Percentiles rank a stretch among this genome's conserved stretches.
Evolutionary conservation across 2,888 invertebrate species (phyloP).

Genomic region (Palloptera scutellata): DNA sequence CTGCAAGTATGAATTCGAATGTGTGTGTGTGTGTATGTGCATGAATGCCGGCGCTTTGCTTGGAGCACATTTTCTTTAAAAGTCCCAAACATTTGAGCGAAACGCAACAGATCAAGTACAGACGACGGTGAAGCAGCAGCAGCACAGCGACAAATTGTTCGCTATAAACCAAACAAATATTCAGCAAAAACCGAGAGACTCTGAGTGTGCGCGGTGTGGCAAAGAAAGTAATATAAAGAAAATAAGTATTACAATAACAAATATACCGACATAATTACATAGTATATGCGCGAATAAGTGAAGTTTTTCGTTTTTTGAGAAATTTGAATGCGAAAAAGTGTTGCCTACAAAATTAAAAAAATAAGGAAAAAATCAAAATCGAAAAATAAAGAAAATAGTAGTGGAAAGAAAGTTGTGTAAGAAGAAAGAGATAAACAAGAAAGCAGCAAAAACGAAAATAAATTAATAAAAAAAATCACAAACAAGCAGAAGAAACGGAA

Average conservation of each 20-base stretch:
- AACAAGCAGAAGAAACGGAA: background rate
- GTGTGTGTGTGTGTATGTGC: background rate
- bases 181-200: too few species aligned
- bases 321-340: conserved; percentile 32
- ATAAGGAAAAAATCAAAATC: conserved; percentile 2
- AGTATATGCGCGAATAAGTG: background rate
- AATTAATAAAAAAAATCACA: background rate
- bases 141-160: background rate
- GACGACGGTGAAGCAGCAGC: conserved; percentile 50
- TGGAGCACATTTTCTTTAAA: conserved; percentile 54
- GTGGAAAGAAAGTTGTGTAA: conserved; percentile 33
- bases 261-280: background rate
- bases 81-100: conserved; percentile 39
- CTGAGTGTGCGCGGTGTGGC: background rate
- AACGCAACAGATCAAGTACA: conserved; percentile 51
- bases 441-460: conserved; percentile 25
- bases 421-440: conserved; percentile 31
- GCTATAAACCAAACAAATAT: background rate
- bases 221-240: background rate
- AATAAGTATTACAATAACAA: background rate
- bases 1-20: too few species aligned
- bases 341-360: conserved; percentile 43
- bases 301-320: background rate
- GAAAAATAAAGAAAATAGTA: conserved; percentile 32
- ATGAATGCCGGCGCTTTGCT: background rate